Evolutionary conservation across 2,888 invertebrate species (phyloP), one percentile per base, ranked within the genome.

Genomic region (Nemoura dubitans): DNA sequence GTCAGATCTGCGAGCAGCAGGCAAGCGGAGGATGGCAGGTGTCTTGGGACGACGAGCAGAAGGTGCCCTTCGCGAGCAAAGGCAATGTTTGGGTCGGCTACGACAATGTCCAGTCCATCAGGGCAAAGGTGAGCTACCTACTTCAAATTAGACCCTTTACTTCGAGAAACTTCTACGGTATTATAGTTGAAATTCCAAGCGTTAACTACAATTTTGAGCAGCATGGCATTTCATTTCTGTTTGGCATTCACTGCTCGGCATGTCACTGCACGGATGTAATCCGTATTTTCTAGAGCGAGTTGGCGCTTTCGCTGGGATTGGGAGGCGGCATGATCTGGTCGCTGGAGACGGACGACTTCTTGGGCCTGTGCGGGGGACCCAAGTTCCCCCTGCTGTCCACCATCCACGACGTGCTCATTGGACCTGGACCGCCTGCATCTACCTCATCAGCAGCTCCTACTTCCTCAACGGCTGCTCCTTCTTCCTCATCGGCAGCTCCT

Each of bases 251-350:
- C n/a, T n/a, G n/a, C n/a, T n/a, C n/a, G n/a, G n/a, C n/a, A n/a
- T n/a, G n/a, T n/a, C n/a, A n/a, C n/a, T n/a, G n/a, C n/a, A n/a
- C n/a, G 10, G 36, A 36, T 36, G 36, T 6, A 36, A 36, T 36
- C 36, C 10, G 36, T 36, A 0, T 25, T 5, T 84, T 84, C 7
- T 16, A 84, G 84, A 76, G 26, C 16, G 84, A 84, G 28, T 76
- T 76, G 59, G 84, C 29, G 2, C 43, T 26, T 25, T 84, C 84
- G 0, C 80, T 89, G 81, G 90, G 90, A 76, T 90, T 94, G 86
- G 93, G 92, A 86, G 96, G 96, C 29, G 92, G 93, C 0, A 96
- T 97, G 96, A 90, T 95, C 0, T 97, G 97, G 97, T 95, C 96
- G 78, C 92, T 97, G 16, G 97, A 97, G 90, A 95, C 95, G 3